These are phyloP conservation scores for Cephus cinctus DNA, from an alignment of 1,140 invertebrate species.

Conservation along the genomic window DNA sequence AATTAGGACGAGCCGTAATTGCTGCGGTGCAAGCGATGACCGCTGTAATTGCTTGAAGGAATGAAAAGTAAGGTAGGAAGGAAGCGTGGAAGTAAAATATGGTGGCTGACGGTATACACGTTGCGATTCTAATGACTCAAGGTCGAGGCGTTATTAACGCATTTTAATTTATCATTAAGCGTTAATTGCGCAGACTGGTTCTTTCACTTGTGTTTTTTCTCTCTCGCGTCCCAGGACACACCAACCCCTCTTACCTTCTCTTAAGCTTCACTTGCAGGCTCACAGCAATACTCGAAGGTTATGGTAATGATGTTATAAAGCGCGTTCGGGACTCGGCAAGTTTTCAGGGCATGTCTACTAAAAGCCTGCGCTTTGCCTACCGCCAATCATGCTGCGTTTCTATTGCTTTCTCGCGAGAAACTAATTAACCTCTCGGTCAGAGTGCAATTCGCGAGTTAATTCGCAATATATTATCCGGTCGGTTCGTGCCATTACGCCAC, in stretches of 20 bases:
- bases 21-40: slow-evolving; percentile 47
- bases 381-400: not conserved
- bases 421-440: slow-evolving; percentile 35
- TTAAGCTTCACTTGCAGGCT: no score
- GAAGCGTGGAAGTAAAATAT: no score
- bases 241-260: no score
- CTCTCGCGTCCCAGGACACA: not conserved
- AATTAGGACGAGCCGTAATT: slow-evolving; percentile 52
- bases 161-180: slow-evolving; percentile 36
- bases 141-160: slow-evolving; percentile 30
- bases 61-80: no score
- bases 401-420: slow-evolving; percentile 18
- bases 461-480: slow-evolving; percentile 35
- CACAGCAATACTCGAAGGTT: no score
- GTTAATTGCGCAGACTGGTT: slow-evolving; percentile 29
- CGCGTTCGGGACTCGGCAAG: slow-evolving; percentile 17
- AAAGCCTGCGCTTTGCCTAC: not conserved
- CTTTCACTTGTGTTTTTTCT: slow-evolving; percentile 14
- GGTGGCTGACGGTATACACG: no score
- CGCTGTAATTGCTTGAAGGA: slow-evolving; percentile 49
- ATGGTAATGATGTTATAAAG: no score
- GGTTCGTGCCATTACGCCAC: no score
- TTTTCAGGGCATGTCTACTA: slow-evolving; percentile 25
- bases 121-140: slow-evolving; percentile 16
- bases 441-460: slow-evolving; percentile 35